Evolutionary conservation across 2,113 vertebrate genomes (phyloP).

Genomic region (Pseudorectes ferrugineus): DNA sequence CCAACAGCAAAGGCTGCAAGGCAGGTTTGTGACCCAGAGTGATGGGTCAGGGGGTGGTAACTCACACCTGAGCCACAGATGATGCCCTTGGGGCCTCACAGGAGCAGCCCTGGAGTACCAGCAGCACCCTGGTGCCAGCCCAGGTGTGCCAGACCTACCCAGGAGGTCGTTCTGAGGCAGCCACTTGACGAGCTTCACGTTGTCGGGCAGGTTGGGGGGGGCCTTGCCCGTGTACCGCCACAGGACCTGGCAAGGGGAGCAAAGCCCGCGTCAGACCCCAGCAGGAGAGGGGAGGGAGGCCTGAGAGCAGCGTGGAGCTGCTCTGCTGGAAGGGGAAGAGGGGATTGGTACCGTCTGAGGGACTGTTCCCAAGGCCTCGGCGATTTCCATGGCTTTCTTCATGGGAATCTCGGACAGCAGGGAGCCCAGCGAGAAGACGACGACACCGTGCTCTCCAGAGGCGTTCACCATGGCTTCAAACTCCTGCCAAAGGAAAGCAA

Average conservation of each 20-base stretch:
- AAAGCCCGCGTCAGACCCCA: background rate
- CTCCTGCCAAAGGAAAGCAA: constrained; percentile 73
- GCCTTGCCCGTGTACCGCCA: constrained; percentile 84
- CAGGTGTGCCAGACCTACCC: constrained; percentile 70
- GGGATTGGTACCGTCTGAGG: constrained; percentile 83
- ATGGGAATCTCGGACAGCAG: constrained; percentile 83
- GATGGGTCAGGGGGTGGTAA: background rate
- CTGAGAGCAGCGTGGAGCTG: background rate
- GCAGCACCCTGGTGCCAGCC: background rate
- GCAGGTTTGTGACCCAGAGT: background rate
- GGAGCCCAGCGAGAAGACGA: constrained; percentile 91
- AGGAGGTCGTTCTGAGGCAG: constrained; percentile 94
- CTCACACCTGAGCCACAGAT: background rate
- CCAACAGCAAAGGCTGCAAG: background rate
- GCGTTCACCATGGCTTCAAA: constrained; percentile 84
- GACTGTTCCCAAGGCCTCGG: constrained; percentile 83
- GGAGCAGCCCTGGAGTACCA: background rate
- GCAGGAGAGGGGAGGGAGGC: background rate
- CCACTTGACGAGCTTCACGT: constrained; percentile 89
- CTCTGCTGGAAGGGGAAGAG: background rate
- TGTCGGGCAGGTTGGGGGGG: constrained; percentile 76
- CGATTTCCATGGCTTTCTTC: constrained; percentile 77
- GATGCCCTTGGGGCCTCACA: background rate
- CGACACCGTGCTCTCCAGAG: constrained; percentile 86
- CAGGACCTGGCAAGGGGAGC: constrained; percentile 75